Percentiles rank a stretch among this genome's conserved stretches.
phyloP scores from a whole-genome alignment of 2,113 vertebrate species.

The Chauna torquata region DNA sequence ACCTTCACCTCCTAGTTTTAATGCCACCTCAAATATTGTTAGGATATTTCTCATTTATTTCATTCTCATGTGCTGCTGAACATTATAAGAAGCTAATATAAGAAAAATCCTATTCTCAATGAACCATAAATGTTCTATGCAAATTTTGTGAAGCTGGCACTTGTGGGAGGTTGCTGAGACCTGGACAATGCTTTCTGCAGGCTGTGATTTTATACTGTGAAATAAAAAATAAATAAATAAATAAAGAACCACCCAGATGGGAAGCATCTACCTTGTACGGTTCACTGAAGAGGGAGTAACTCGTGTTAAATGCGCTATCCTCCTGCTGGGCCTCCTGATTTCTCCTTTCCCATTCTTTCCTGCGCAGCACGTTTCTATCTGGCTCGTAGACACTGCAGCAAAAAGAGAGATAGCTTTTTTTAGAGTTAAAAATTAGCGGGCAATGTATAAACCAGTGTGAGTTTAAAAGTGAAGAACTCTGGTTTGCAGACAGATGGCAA shows the following conservation, averaged over 20 bases:
- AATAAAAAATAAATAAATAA: slow-evolving; percentile 7
- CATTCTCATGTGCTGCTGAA: background rate
- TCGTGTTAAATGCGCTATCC: slow-evolving; percentile 69
- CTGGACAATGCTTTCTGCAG: background rate
- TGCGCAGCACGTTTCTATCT: slow-evolving; percentile 80
- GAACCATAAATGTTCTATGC: background rate
- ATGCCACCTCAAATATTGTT: slow-evolving; percentile 1
- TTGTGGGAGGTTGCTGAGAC: background rate
- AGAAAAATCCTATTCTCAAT: background rate
- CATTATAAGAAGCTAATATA: background rate
- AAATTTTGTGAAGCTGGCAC: background rate
- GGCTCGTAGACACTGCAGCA: slow-evolving; percentile 78
- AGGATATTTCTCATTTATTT: background rate
- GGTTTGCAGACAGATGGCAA: slow-evolving; percentile 59
- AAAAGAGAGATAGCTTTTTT: slow-evolving; percentile 13
- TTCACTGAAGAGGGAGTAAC: slow-evolving; percentile 85
- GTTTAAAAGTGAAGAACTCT: slow-evolving; percentile 11
- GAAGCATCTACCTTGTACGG: slow-evolving; percentile 81
- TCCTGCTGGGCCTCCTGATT: slow-evolving; percentile 81
- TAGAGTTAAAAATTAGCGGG: slow-evolving; percentile 38
- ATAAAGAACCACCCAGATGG: background rate
- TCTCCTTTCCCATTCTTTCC: slow-evolving; percentile 82
- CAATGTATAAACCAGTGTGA: background rate
- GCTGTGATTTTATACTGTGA: background rate
- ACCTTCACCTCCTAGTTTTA: slow-evolving; percentile 24